Conservation (phyloP, 1,140 invertebrate genomes). For the Papilio aristodemus region DNA sequence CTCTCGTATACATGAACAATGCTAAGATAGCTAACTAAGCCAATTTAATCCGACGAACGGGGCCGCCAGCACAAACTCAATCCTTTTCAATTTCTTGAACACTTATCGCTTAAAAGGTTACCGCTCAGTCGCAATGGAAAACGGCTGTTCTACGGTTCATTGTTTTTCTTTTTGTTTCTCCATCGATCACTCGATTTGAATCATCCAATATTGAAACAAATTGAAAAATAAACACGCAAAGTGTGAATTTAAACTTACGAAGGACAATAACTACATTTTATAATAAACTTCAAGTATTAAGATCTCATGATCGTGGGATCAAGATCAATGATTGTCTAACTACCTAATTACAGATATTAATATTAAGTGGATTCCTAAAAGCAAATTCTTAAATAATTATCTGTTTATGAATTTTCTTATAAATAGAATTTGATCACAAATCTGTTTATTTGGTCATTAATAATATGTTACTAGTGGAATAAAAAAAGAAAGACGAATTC, state of each 20-base stretch:
- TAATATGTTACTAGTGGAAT: background rate
- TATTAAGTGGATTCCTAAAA: background rate
- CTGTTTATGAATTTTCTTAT: background rate
- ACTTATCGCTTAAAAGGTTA: slow-evolving; percentile 46
- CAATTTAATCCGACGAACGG: slow-evolving; percentile 58
- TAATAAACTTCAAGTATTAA: background rate
- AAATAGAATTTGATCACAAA: background rate
- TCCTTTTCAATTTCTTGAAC: slow-evolving; percentile 64
- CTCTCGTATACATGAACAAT: slow-evolving; percentile 38
- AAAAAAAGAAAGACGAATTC: slow-evolving; percentile 5
- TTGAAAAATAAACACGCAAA: background rate
- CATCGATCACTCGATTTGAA: slow-evolving; percentile 14
- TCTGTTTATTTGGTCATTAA: background rate
- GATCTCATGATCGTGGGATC: no score
- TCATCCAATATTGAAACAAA: background rate
- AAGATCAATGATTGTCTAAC: background rate
- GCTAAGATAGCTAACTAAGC: slow-evolving; percentile 49
- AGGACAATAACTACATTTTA: background rate
- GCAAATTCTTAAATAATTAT: background rate
- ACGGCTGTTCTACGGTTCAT: slow-evolving; percentile 2
- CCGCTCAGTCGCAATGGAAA: slow-evolving; percentile 12
- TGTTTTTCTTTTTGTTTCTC: slow-evolving; percentile 7
- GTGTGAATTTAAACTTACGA: background rate
- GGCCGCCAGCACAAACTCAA: slow-evolving; percentile 50
- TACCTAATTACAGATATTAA: background rate